Conservation (phyloP, 2,113 vertebrate species). For the Litocranius walleri region DNA sequence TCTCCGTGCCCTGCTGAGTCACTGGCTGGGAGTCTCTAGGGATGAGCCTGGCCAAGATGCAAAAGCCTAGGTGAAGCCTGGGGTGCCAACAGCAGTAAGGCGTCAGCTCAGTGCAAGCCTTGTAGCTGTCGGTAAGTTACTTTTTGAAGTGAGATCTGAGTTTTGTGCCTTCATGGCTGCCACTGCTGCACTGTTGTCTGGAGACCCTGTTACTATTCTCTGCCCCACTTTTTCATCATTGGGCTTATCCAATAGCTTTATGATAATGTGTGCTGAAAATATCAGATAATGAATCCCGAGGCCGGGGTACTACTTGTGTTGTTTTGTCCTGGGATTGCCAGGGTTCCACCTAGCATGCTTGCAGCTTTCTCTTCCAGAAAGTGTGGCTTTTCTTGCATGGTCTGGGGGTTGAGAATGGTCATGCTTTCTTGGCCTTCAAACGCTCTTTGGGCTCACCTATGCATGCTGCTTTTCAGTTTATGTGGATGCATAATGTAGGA, state of each 20-base stretch:
- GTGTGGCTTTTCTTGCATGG: background rate
- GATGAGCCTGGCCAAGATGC: background rate
- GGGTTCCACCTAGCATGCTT: background rate
- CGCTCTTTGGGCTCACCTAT: background rate
- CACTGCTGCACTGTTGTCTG: background rate
- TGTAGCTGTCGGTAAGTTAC: background rate
- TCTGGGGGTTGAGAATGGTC: background rate
- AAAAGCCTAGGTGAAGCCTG: background rate
- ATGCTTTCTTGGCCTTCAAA: background rate
- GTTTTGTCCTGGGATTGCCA: background rate
- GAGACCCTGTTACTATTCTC: background rate
- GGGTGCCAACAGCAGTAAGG: background rate
- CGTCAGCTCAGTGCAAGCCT: background rate
- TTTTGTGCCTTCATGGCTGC: accelerated
- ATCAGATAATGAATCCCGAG: background rate
- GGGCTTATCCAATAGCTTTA: background rate
- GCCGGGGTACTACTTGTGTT: background rate
- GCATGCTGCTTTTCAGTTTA: background rate
- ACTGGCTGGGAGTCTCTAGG: background rate
- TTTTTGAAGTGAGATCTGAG: background rate
- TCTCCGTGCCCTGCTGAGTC: background rate
- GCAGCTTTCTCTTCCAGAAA: background rate
- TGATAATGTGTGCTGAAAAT: background rate
- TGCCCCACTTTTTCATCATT: background rate
- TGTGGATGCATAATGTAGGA: background rate